These are phyloP conservation scores for Orycteropus afer DNA, from an alignment of 2,113 vertebrate genomes.

Conservation along the genomic window DNA sequence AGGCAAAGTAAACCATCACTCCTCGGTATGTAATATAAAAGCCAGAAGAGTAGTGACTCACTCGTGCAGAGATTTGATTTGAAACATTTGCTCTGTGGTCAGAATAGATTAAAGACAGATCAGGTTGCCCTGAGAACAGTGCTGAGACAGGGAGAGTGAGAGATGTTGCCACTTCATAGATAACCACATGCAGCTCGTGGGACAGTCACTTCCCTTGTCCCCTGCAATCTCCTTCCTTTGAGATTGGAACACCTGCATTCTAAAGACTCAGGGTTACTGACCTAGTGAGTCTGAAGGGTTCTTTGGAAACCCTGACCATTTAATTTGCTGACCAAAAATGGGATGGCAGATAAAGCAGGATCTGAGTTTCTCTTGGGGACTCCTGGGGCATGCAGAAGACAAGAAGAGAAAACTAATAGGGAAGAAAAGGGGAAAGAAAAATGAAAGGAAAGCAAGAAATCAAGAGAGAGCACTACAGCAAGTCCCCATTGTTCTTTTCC, in stretches of 20 bases:
- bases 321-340: conserved; percentile 35
- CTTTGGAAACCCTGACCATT: fast-evolving
- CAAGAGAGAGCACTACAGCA: background rate
- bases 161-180: conserved; percentile 86
- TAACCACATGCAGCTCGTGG: conserved; percentile 87
- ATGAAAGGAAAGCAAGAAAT: conserved; percentile 26
- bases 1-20: conserved; percentile 93
- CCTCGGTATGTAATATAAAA: conserved; percentile 85
- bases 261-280: background rate
- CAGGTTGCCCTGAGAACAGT: conserved; percentile 87
- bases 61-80: conserved; percentile 91
- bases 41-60: conserved; percentile 89
- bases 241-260: conserved; percentile 83
- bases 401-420: background rate
- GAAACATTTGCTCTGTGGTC: conserved; percentile 94
- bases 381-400: background rate
- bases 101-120: conserved; percentile 88
- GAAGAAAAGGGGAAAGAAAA: background rate
- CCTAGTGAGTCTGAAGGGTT: background rate
- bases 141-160: conserved; percentile 88
- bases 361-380: background rate
- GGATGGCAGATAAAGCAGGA: background rate
- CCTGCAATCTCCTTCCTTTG: background rate
- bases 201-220: conserved; percentile 83
- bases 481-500: background rate